phyloP scores from a whole-genome alignment of 2,797 vertebrate species.

The Amazonetta brasiliensis region DNA sequence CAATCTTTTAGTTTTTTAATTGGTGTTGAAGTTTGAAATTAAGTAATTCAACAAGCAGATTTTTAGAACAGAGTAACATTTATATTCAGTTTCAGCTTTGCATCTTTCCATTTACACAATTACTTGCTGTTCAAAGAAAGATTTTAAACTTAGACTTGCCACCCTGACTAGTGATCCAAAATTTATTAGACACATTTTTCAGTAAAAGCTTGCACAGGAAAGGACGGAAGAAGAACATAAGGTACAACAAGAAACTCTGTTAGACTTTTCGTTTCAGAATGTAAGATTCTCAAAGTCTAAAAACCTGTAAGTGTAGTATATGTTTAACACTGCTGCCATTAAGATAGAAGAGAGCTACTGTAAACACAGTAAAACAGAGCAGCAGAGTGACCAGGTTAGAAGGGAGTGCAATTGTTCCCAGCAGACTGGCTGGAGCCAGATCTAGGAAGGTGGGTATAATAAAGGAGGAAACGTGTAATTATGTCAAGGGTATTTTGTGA shows the following conservation, averaged over 20 bases:
- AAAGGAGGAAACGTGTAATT: constrained; percentile 68
- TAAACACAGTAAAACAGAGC: constrained; percentile 37
- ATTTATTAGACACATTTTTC: background rate
- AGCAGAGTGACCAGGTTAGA: constrained; percentile 50
- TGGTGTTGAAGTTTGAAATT: too few species aligned
- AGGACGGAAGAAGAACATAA: background rate
- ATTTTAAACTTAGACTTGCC: background rate
- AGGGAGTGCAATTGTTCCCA: constrained; percentile 77
- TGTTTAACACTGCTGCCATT: background rate
- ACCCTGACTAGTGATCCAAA: background rate
- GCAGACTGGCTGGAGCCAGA: constrained; percentile 84
- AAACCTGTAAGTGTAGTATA: background rate
- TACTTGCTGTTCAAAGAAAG: background rate
- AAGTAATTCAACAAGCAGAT: background rate
- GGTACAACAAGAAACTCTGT: background rate
- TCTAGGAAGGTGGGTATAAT: constrained; percentile 82
- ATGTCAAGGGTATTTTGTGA: constrained; percentile 40
- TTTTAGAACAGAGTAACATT: background rate
- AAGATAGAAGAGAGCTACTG: constrained; percentile 2
- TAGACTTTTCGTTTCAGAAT: background rate
- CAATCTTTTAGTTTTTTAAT: background rate
- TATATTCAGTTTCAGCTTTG: background rate
- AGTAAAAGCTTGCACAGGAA: background rate
- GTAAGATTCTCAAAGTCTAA: background rate
- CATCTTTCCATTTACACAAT: background rate